Conservation (phyloP, 2,113 vertebrate genomes). For the Sinocyclocheilus anophthalmus region DNA sequence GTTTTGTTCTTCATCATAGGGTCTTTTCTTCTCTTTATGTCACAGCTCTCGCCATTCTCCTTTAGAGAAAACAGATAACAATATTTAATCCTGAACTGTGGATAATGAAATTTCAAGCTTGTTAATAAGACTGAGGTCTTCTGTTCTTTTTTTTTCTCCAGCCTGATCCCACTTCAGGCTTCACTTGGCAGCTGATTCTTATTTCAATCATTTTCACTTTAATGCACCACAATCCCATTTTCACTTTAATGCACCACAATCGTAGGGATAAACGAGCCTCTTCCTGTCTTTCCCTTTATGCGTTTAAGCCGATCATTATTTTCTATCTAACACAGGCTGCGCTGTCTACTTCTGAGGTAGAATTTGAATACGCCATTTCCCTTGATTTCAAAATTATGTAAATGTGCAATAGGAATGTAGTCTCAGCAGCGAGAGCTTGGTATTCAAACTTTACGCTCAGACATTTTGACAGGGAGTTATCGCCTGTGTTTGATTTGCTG, state of each 20-base stretch:
- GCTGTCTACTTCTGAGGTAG: constrained; percentile 17
- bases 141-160: constrained; percentile 19
- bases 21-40: constrained; percentile 51
- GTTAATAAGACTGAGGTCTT: constrained; percentile 52
- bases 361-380: constrained; percentile 47
- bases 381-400: constrained; percentile 53
- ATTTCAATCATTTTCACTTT: constrained; percentile 49
- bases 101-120: constrained; percentile 60
- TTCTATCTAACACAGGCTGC: constrained; percentile 17
- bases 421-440: constrained; percentile 11
- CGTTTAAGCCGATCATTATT: constrained; percentile 43
- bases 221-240: constrained; percentile 31
- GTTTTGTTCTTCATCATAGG: constrained; percentile 42
- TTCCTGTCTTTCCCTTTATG: constrained; percentile 28
- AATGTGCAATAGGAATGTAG: background rate
- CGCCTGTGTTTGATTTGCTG: constrained; percentile 56
- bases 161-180: constrained; percentile 27
- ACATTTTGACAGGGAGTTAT: constrained; percentile 54
- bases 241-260: constrained; percentile 40
- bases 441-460: constrained; percentile 37
- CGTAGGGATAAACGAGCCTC: background rate
- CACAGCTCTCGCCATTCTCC: constrained; percentile 26
- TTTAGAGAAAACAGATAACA: constrained; percentile 58
- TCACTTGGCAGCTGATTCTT: constrained; percentile 46
- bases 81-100: constrained; percentile 58